These are phyloP conservation scores for Diceros bicornis DNA, from an alignment of 2,797 vertebrate species.

Conservation along the genomic window DNA sequence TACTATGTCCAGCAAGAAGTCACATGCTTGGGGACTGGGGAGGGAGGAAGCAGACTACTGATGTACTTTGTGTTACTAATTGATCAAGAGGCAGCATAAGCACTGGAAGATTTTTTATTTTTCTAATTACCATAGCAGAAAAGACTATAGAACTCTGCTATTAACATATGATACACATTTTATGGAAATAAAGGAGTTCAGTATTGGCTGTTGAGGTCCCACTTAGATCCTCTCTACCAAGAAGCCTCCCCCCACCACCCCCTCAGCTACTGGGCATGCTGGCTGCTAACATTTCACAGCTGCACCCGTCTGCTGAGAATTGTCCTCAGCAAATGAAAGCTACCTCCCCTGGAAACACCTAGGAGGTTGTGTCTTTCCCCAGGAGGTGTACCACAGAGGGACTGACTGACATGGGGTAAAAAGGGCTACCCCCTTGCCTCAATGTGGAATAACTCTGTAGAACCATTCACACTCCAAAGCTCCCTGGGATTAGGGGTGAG, in stretches of 20 bases:
- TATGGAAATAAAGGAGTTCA: neutral
- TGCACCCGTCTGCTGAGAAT: neutral
- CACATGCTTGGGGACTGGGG: neutral
- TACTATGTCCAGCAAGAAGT: neutral
- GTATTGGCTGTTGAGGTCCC: neutral
- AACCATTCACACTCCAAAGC: neutral
- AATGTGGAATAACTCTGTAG: neutral
- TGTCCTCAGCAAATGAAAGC: neutral
- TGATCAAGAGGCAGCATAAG: neutral
- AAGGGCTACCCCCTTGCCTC: neutral
- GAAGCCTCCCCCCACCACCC: accelerated
- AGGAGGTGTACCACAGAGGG: neutral
- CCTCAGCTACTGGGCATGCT: neutral
- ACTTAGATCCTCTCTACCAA: neutral
- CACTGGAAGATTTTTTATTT: neutral
- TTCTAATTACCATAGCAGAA: neutral
- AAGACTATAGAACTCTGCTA: neutral
- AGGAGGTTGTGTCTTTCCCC: neutral
- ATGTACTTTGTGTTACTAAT: neutral
- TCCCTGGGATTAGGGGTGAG: neutral
- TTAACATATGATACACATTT: neutral
- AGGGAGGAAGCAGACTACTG: neutral
- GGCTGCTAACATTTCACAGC: neutral
- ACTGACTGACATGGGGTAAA: neutral
- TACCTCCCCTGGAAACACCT: neutral